phyloP scores from a whole-genome alignment of 2,888 invertebrate species.

The Acholoe squamosa region DNA sequence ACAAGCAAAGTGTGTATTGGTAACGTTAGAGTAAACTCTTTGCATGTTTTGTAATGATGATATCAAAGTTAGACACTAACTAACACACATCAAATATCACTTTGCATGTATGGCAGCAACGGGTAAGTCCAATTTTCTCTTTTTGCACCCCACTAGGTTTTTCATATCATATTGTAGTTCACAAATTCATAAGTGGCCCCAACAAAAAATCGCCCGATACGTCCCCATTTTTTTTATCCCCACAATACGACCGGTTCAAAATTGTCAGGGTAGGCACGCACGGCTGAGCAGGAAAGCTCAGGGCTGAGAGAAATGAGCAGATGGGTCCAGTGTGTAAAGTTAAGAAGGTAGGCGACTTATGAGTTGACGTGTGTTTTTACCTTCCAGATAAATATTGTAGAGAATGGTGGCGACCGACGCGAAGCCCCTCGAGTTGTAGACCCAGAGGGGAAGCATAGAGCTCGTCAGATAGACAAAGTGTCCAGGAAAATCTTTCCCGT shows the following conservation, averaged over 20 bases:
- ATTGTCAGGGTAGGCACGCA: slow-evolving; percentile 36
- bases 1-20: slow-evolving; percentile 51
- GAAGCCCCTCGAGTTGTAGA: slow-evolving; percentile 68
- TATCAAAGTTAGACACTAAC: slow-evolving; percentile 16
- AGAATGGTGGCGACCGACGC: slow-evolving; percentile 65
- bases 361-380: slow-evolving; percentile 59
- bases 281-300: slow-evolving; percentile 48
- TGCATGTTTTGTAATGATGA: slow-evolving; percentile 61
- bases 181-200: slow-evolving; percentile 31
- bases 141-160: slow-evolving; percentile 62
- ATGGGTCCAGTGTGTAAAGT: slow-evolving; percentile 42
- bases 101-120: slow-evolving; percentile 60
- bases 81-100: slow-evolving; percentile 56
- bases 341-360: slow-evolving; percentile 53
- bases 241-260: slow-evolving; percentile 26
- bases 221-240: not conserved
- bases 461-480: slow-evolving; percentile 69
- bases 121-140: slow-evolving; percentile 60
- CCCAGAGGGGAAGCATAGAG: slow-evolving; percentile 69
- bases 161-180: slow-evolving; percentile 30
- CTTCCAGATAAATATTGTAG: slow-evolving; percentile 66
- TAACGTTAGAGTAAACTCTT: slow-evolving; percentile 31
- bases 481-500: slow-evolving; percentile 71
- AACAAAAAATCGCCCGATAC: not conserved
- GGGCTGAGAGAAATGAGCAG: not conserved